phyloP scores from a whole-genome alignment of 30 jellyfish, hydroid and myxozoan species.

The Clytia hemisphaerica region DNA sequence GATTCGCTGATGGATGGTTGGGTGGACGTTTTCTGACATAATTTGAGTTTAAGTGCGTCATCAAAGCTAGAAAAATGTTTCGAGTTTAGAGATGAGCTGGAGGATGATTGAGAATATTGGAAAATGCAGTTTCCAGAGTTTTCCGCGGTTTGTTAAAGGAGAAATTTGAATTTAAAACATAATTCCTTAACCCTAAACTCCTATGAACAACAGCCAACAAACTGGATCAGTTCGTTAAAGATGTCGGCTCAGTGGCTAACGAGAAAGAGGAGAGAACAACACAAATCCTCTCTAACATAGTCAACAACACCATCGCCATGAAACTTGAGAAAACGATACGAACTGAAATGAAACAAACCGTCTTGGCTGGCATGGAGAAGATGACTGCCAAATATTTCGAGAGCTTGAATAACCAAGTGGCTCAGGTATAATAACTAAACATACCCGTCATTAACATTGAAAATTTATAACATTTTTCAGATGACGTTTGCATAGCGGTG shows the following conservation, averaged over 20 bases:
- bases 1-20: too few relatives aligned
- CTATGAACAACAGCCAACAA: conserved; percentile 40
- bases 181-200: conserved; percentile 1
- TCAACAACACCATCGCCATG: conserved; percentile 25
- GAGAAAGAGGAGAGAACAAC: conserved; percentile 38
- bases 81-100: too few relatives aligned
- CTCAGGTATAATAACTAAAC: conserved; percentile 37
- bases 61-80: too few relatives aligned
- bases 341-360: conserved; percentile 42
- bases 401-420: conserved; percentile 35
- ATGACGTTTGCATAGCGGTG: too few relatives aligned
- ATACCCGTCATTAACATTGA: neutral
- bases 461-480: neutral
- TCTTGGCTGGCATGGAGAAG: conserved; percentile 40
- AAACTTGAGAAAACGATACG: conserved; percentile 56
- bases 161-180: too few relatives aligned
- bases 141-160: too few relatives aligned
- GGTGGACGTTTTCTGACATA: too few relatives aligned
- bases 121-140: too few relatives aligned
- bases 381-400: conserved; percentile 36
- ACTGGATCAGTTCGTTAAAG: conserved; percentile 36
- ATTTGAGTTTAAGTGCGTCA: too few relatives aligned
- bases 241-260: conserved; percentile 15
- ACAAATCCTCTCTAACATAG: conserved; percentile 35
- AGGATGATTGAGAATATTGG: too few relatives aligned